These are phyloP conservation scores for Polypedilum pembai DNA, from an alignment of 1,140 invertebrate species.

Conservation along the genomic window DNA sequence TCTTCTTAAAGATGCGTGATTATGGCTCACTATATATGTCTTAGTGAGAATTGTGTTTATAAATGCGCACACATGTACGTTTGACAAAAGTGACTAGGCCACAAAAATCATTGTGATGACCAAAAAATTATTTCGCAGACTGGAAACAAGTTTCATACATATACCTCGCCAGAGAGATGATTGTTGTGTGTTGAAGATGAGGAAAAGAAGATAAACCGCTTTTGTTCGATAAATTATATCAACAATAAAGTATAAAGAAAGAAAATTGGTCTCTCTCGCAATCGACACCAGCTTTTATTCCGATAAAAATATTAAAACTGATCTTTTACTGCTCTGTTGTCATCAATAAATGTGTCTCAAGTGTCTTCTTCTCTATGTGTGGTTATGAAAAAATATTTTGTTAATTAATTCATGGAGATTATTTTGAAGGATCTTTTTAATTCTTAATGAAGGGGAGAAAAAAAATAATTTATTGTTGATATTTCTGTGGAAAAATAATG, in stretches of 20 bases:
- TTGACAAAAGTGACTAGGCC: background rate
- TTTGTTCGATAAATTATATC: conserved; percentile 7
- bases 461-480: too few species aligned
- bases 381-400: too few species aligned
- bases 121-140: conserved; percentile 4
- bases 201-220: conserved; percentile 6
- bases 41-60: background rate
- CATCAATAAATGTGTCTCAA: background rate
- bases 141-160: background rate
- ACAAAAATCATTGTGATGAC: background rate
- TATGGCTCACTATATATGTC: background rate
- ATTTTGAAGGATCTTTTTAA: too few species aligned
- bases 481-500: too few species aligned
- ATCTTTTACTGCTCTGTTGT: background rate
- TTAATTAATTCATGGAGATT: too few species aligned
- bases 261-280: background rate
- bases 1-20: conserved; percentile 17
- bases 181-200: conserved; percentile 5
- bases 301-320: background rate
- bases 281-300: conserved; percentile 3
- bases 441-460: too few species aligned
- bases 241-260: background rate
- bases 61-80: background rate
- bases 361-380: background rate
- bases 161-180: background rate